Conservation (phyloP, 2,797 vertebrate species). For the Muscicapa comitata region DNA sequence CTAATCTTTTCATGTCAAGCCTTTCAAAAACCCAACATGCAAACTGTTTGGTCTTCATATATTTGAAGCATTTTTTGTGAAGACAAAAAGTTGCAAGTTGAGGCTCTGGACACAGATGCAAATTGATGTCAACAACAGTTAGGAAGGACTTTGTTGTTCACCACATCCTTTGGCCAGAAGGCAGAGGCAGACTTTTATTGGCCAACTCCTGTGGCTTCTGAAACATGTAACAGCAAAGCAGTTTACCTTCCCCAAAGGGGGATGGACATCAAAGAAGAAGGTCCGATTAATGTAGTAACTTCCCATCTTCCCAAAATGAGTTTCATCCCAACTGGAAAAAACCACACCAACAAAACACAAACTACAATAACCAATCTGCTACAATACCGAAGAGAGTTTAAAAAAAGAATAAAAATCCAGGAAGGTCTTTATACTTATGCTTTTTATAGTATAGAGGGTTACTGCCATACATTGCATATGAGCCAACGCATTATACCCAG, state of each 20-base stretch:
- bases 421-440: background rate
- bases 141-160: background rate
- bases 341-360: background rate
- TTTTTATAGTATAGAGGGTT: background rate
- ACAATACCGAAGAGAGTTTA: background rate
- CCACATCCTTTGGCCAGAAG: background rate
- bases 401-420: background rate
- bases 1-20: background rate
- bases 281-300: slow-evolving; percentile 98
- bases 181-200: background rate
- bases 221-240: background rate
- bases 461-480: fast-evolving
- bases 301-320: slow-evolving; percentile 99
- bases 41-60: background rate
- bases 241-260: slow-evolving; percentile 93
- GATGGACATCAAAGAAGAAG: slow-evolving; percentile 98
- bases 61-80: background rate
- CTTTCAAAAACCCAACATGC: background rate
- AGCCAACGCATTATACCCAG: background rate
- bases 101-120: background rate
- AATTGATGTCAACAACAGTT: background rate
- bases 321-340: slow-evolving; percentile 94
- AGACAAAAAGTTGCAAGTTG: background rate
- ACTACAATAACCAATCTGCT: background rate
- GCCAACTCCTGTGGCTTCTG: background rate